A percentile compares a stretch with the other conserved stretches of the same genome.
phyloP scores from a whole-genome alignment of 2,797 vertebrate species.

The Oreochromis grahami region DNA sequence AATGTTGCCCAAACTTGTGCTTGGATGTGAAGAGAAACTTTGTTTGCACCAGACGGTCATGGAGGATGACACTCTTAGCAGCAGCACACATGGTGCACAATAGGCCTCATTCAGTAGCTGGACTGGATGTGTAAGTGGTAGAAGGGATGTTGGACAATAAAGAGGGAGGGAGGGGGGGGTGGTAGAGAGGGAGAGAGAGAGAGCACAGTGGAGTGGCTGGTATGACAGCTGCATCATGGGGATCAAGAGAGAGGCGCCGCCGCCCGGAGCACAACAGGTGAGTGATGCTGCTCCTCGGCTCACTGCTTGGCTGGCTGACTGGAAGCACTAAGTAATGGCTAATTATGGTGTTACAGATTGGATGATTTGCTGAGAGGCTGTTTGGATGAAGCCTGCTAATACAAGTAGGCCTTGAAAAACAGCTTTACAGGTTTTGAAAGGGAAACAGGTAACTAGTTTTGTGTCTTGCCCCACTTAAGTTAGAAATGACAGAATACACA shows the following conservation, averaged over 20 bases:
- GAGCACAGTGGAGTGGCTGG: slow-evolving; percentile 4
- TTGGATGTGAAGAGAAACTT: slow-evolving; percentile 15
- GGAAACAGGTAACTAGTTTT: neutral
- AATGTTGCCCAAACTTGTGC: neutral
- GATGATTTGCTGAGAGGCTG: neutral
- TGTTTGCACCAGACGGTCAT: neutral
- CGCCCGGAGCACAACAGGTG: slow-evolving; percentile 68
- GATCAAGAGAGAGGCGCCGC: slow-evolving; percentile 21
- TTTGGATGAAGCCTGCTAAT: neutral
- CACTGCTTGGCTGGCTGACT: slow-evolving; percentile 33
- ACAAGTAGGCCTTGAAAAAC: neutral
- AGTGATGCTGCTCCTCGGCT: slow-evolving; percentile 53
- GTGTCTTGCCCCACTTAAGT: neutral
- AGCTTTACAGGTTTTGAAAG: neutral
- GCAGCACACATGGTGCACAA: slow-evolving; percentile 35
- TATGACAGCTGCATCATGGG: slow-evolving; percentile 64
- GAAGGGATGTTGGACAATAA: slow-evolving; percentile 26
- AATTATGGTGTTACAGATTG: slow-evolving; percentile 23
- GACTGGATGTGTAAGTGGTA: slow-evolving; percentile 25
- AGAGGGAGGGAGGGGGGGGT: neutral
- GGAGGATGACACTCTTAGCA: slow-evolving; percentile 2
- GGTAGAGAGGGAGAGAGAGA: neutral
- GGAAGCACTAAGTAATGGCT: slow-evolving; percentile 28
- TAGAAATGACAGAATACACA: neutral
- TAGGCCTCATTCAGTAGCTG: slow-evolving; percentile 48